These are phyloP conservation scores for Gymnothorax javanicus DNA, from an alignment of 2,797 vertebrate genomes.

Conservation along the genomic window DNA sequence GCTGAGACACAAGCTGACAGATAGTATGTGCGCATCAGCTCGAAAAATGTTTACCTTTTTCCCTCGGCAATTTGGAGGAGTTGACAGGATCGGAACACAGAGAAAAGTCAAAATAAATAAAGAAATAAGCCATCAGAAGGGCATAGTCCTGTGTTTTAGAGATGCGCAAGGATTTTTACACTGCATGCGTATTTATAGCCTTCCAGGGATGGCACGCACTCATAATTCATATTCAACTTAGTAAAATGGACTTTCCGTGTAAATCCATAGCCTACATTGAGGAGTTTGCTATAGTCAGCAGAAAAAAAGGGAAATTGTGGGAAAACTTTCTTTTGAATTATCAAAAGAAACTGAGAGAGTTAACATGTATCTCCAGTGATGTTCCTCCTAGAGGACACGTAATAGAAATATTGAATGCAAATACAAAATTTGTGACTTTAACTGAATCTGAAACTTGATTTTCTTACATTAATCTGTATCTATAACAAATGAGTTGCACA, in stretches of 20 bases:
- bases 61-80: constrained; percentile 46
- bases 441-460: neutral
- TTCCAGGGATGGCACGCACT: constrained; percentile 47
- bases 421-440: neutral
- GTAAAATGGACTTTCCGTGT: constrained; percentile 69
- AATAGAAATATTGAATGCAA: neutral
- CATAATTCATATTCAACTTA: constrained; percentile 66
- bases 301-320: constrained; percentile 24
- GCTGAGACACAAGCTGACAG: constrained; percentile 51
- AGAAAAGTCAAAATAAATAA: constrained; percentile 66
- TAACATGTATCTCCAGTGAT: neutral
- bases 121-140: constrained; percentile 64
- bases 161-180: constrained; percentile 66
- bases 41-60: constrained; percentile 62
- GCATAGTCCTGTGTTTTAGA: constrained; percentile 52
- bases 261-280: constrained; percentile 53
- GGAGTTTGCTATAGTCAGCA: constrained; percentile 52
- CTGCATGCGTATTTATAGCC: constrained; percentile 55
- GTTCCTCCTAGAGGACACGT: neutral
- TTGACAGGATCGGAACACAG: constrained; percentile 46
- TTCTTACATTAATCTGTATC: neutral
- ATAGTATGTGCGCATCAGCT: constrained; percentile 50
- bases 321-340: constrained; percentile 24
- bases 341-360: constrained; percentile 5
- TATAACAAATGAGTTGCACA: neutral